phyloP scores from a whole-genome alignment of 2,797 vertebrate genomes.

The Sciaenops ocellatus region DNA sequence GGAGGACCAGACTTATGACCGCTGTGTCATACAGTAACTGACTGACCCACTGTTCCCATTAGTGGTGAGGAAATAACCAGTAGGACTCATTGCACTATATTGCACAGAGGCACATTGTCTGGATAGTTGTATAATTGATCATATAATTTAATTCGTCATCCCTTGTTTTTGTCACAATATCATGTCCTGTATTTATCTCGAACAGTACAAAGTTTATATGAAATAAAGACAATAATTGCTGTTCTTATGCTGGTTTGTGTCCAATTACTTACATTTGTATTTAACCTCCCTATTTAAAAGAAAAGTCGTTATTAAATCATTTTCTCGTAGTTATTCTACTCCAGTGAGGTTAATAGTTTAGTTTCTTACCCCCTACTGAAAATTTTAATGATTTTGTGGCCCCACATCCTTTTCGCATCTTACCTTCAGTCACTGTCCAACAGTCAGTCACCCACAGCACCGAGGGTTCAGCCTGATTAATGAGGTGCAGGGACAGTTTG shows the following conservation, averaged over 20 bases:
- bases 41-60: background rate
- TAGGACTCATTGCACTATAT: constrained; percentile 1
- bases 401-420: background rate
- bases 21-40: constrained; percentile 74
- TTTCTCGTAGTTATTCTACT: background rate
- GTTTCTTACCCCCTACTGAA: background rate
- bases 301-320: background rate
- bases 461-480: constrained; percentile 57
- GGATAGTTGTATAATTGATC: background rate
- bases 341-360: background rate
- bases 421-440: constrained; percentile 32
- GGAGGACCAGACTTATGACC: constrained; percentile 62
- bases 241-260: background rate
- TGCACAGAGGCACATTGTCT: constrained; percentile 2
- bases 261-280: background rate
- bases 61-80: background rate
- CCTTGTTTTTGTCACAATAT: background rate
- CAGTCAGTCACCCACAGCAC: constrained; percentile 34
- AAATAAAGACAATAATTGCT: constrained; percentile 16
- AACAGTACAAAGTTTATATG: constrained; percentile 41
- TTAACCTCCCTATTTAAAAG: background rate
- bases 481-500: constrained; percentile 48
- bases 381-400: background rate
- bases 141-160: background rate
- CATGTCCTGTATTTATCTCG: constrained; percentile 26